Evolutionary conservation across 1,140 invertebrate species (phyloP), one percentile per base, ranked within the genome.

Genomic region (Drosophila auraria): DNA sequence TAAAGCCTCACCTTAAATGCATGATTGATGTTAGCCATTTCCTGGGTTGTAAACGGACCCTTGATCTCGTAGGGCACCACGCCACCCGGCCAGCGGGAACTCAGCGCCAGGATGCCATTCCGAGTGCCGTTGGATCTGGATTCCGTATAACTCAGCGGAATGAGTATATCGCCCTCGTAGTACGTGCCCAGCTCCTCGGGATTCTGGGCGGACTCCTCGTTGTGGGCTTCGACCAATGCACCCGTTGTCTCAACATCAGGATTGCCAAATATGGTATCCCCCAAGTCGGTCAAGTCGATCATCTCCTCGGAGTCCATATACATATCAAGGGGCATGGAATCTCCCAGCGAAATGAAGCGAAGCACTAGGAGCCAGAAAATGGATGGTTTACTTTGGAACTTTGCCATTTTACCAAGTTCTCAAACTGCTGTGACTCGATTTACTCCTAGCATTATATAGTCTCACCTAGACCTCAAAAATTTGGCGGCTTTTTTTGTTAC

Each of bases 101-200:
- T 92, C 5, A 94, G 89, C 2, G 94, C 94, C 33, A 94, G 92
- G 0, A 97, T 78, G 0, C 96, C 96, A 80, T 97, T 97, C 2
- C 87, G 68, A 23, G 65, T 70, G 15, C 60, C 60, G 80, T 78
- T 2, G 3, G 27, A 74, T 20, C 78, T 61, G 5, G 23, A 36
- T 62, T 94, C 91, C 0, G 73, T 40, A 25, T 78, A 73, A 95
- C 96, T 81, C 95, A 96, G 23, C 94, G 96, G 91, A 96, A 95
- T 11, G 92, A 94, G 83, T 95, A 97, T 36, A 93, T 94, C 14
- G 94, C 96, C 96, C 83, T 97, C 95, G 0, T 94, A 93, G 82
- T 97, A 97, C 2, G 94, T 94, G 2, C 96, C 96, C 61, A 96
- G 89, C 83, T 97, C 96, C 83, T 97, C 96, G 0, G 96, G 96